A percentile compares a stretch with the other conserved stretches of the same genome.
Conservation (phyloP, 2,888 invertebrate genomes). For the Druceiella hillmani region DNA sequence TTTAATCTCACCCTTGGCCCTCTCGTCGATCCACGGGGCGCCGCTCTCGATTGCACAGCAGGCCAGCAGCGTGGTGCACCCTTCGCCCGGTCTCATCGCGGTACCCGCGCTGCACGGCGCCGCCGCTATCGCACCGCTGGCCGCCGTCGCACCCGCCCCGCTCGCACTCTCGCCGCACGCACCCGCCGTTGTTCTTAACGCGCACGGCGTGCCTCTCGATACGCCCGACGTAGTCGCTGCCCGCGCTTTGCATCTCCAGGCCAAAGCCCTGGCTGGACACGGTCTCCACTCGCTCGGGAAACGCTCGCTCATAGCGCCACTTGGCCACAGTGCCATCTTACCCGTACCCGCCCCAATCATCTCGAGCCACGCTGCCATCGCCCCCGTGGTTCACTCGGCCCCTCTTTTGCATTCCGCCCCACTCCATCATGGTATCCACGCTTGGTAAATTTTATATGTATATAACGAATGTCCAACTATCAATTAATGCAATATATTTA, state of each 20-base stretch:
- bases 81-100: slow-evolving; percentile 11
- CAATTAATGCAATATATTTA: no score
- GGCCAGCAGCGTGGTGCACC: no score
- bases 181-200: slow-evolving; percentile 31
- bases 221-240: slow-evolving; percentile 48
- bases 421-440: no score
- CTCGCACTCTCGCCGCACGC: slow-evolving; percentile 13
- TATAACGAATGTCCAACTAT: no score
- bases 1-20: no score
- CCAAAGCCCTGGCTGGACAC: slow-evolving; percentile 35
- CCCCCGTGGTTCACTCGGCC: slow-evolving; percentile 24
- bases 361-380: no score
- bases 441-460: no score
- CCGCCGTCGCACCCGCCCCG: slow-evolving; percentile 7
- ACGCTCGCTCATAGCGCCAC: slow-evolving; percentile 25
- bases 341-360: slow-evolving; percentile 27
- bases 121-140: slow-evolving; percentile 27
- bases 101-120: slow-evolving; percentile 26
- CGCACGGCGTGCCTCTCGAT: slow-evolving; percentile 46
- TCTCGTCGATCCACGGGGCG: no score
- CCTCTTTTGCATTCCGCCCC: slow-evolving; percentile 26
- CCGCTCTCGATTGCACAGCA: no score
- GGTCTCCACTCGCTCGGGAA: slow-evolving; percentile 40
- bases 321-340: slow-evolving; percentile 26
- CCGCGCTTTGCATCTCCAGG: slow-evolving; percentile 42